Percentiles rank a stretch among this genome's conserved stretches.
Conservation (phyloP, 2,797 vertebrate genomes). For the Caiman crocodilus region DNA sequence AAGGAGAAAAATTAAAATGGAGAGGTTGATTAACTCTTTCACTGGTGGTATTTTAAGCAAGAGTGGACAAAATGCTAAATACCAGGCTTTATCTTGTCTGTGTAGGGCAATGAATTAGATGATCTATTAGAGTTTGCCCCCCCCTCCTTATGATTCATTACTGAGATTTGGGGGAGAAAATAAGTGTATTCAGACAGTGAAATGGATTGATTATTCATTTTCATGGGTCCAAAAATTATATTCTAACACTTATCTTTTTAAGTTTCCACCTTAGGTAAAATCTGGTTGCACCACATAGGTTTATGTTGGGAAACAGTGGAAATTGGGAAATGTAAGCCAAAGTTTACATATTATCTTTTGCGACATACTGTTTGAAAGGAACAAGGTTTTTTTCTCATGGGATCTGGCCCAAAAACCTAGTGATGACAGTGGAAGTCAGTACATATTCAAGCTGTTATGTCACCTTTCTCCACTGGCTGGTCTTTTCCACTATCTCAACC, state of each 20-base stretch:
- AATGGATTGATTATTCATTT: neutral
- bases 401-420: neutral
- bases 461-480: neutral
- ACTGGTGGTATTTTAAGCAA: neutral
- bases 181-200: neutral
- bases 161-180: neutral
- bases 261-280: neutral
- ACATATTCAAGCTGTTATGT: neutral
- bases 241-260: neutral
- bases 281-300: rapidly evolving
- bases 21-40: neutral
- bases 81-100: neutral
- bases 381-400: neutral
- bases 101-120: neutral
- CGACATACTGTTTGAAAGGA: neutral
- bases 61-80: neutral
- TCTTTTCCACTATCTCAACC: neutral
- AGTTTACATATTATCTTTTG: rapidly evolving
- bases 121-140: neutral
- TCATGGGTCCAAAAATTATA: neutral
- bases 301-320: neutral
- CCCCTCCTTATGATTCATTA: neutral
- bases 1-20: neutral
- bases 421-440: neutral
- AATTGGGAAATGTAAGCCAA: neutral